Percentiles rank a stretch among this genome's conserved stretches.
These are phyloP conservation scores for Aphrocallistes beatrix DNA, from an alignment of 37 sponge, comb jelly and placozoan genomes.

Conservation along the genomic window DNA sequence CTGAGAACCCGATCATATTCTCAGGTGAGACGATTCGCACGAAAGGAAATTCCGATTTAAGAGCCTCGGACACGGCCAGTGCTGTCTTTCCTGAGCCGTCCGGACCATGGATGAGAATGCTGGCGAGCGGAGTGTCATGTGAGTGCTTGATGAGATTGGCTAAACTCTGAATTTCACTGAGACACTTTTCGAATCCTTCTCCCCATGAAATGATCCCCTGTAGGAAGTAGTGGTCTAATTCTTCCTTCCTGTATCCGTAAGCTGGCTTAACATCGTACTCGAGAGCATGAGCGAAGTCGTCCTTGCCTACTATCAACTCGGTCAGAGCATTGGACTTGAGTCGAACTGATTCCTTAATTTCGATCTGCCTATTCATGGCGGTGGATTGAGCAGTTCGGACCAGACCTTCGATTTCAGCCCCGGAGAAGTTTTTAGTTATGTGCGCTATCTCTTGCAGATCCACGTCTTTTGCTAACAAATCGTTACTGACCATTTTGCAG, in stretches of 20 bases:
- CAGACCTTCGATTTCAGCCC: constrained; percentile 94
- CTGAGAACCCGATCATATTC: constrained; percentile 76
- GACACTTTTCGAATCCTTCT: constrained; percentile 38
- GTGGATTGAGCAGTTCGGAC: constrained; percentile 75
- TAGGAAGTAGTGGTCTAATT: constrained; percentile 5
- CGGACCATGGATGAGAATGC: constrained; percentile 68
- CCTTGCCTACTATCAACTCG: constrained; percentile 47
- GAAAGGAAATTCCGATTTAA: constrained; percentile 64
- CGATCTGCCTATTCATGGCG: constrained; percentile 79
- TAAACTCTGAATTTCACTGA: constrained; percentile 35
- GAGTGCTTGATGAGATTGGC: constrained; percentile 42
- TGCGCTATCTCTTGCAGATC: constrained; percentile 52
- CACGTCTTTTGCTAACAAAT: constrained; percentile 49
- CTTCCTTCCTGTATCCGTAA: not conserved
- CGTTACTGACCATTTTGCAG: constrained; percentile 40
- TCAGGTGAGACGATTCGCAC: constrained; percentile 67
- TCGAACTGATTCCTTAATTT: constrained; percentile 26
- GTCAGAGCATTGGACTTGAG: not conserved
- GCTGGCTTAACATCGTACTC: constrained; percentile 75
- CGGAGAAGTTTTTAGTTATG: constrained; percentile 85
- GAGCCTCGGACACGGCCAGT: constrained; percentile 76
- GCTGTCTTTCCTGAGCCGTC: constrained; percentile 86
- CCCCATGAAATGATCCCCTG: constrained; percentile 68
- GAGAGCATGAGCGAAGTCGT: constrained; percentile 79
- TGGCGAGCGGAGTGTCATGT: constrained; percentile 52